phyloP scores from a whole-genome alignment of 1,140 invertebrate genomes.

The Camponotus pennsylvanicus region DNA sequence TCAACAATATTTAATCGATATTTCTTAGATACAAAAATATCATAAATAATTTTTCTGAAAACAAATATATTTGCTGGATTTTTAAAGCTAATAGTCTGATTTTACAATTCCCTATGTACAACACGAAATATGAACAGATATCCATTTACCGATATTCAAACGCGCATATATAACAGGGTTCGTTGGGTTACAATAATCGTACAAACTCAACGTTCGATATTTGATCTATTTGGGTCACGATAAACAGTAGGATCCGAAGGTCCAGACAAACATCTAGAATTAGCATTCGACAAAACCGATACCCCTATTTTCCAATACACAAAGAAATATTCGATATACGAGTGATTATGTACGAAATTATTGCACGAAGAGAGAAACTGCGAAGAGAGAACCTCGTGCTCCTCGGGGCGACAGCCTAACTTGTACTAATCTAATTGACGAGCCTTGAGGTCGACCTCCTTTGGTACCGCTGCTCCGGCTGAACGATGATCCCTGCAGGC shows the following conservation, averaged over 20 bases:
- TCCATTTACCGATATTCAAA: no score
- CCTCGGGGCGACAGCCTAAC: slow-evolving; percentile 24
- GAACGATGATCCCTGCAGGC: slow-evolving; percentile 47
- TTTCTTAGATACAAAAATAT: neutral
- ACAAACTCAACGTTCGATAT: neutral
- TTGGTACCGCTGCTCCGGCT: slow-evolving; percentile 20
- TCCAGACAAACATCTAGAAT: slow-evolving; percentile 22
- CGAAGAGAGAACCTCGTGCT: slow-evolving; percentile 8
- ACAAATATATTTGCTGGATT: neutral
- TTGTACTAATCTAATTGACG: slow-evolving; percentile 70
- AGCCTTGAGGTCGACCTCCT: slow-evolving; percentile 66
- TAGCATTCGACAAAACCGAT: slow-evolving; percentile 1
- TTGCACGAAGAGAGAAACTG: slow-evolving; percentile 25
- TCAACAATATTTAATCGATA: neutral
- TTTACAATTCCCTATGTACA: neutral
- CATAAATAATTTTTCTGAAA: neutral
- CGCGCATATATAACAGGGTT: neutral
- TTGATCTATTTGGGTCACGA: slow-evolving; percentile 22
- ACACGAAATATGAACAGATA: no score
- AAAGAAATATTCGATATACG: slow-evolving; percentile 37
- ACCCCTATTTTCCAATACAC: slow-evolving; percentile 4
- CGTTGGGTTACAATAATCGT: slow-evolving; percentile 21
- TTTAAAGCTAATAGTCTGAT: neutral
- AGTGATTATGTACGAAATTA: slow-evolving; percentile 26
- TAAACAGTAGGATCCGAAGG: slow-evolving; percentile 25